Evolutionary conservation across 1,140 invertebrate genomes (phyloP).

Genomic region (Vollenhovia emeryi): DNA sequence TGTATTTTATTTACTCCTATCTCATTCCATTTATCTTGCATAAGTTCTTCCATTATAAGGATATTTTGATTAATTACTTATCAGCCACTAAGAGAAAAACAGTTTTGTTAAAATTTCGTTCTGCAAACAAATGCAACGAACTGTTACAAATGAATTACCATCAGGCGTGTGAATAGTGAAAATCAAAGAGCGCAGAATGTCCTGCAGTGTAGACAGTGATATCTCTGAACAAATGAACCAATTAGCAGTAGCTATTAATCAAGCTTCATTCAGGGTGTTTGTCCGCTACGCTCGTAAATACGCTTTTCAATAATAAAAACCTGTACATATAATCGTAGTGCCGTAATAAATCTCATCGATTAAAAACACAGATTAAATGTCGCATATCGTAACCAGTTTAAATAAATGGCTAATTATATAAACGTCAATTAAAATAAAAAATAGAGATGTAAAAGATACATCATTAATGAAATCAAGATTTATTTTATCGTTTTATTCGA

Average conservation of each 20-base stretch:
- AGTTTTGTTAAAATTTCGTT: constrained; percentile 19
- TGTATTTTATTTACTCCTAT: neutral
- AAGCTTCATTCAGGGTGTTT: constrained; percentile 43
- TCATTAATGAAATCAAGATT: neutral
- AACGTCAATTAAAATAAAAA: neutral
- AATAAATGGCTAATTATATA: neutral
- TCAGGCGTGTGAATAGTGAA: neutral
- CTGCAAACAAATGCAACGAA: constrained; percentile 18
- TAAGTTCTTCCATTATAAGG: neutral
- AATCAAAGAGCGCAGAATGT: constrained; percentile 21
- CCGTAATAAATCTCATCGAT: neutral
- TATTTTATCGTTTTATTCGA: constrained; percentile 1
- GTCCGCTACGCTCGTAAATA: constrained; percentile 12
- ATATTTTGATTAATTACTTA: constrained; percentile 22
- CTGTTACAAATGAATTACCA: constrained; percentile 40
- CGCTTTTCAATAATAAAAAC: constrained; percentile 33
- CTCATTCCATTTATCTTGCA: neutral
- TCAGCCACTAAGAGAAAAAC: neutral
- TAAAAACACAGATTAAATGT: constrained; percentile 1
- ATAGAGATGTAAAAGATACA: neutral
- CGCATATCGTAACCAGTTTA: neutral
- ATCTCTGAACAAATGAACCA: constrained; percentile 41
- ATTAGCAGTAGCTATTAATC: constrained; percentile 38
- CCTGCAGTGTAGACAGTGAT: constrained; percentile 22
- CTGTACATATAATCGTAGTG: neutral